These are phyloP conservation scores for Eleutherodactylus coqui DNA, from an alignment of 2,797 vertebrate genomes.

Conservation along the genomic window DNA sequence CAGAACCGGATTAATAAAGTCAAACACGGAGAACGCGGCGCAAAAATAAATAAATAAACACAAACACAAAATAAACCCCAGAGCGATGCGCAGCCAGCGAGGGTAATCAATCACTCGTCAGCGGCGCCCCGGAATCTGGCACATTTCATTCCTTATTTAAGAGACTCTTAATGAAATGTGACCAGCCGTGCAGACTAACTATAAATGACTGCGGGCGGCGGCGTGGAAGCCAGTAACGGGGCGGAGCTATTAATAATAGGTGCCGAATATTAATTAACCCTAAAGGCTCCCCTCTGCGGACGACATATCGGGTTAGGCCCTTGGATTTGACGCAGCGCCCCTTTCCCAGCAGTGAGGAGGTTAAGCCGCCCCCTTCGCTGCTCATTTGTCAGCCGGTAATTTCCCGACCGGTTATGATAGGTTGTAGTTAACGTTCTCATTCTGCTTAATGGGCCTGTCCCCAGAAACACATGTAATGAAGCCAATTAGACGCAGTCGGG, in stretches of 20 bases:
- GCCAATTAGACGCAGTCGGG: slow-evolving; percentile 42
- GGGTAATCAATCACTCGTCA: slow-evolving; percentile 41
- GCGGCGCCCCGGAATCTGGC: background rate
- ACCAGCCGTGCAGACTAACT: background rate
- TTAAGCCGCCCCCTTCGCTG: background rate
- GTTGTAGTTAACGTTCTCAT: slow-evolving; percentile 33
- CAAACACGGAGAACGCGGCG: background rate
- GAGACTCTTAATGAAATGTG: slow-evolving; percentile 47
- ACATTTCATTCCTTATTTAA: slow-evolving; percentile 55
- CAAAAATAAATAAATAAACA: slow-evolving; percentile 40
- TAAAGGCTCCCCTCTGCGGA: background rate
- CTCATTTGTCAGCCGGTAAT: slow-evolving; percentile 27
- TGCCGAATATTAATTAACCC: slow-evolving; percentile 22
- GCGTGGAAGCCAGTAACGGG: background rate
- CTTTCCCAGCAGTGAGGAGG: background rate
- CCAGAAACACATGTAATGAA: slow-evolving; percentile 43
- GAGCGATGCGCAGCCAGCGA: slow-evolving; percentile 7
- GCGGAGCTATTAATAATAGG: slow-evolving; percentile 5
- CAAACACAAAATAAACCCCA: background rate
- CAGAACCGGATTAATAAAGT: slow-evolving; percentile 30
- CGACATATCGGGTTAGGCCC: background rate
- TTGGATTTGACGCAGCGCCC: no score
- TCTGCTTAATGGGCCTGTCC: slow-evolving; percentile 35
- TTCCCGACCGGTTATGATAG: background rate
- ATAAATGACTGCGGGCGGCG: slow-evolving; percentile 21